Evolutionary conservation across 2,888 invertebrate species (phyloP), one percentile per base, ranked within the genome.

Genomic region (Agonopterix subpropinquella): DNA sequence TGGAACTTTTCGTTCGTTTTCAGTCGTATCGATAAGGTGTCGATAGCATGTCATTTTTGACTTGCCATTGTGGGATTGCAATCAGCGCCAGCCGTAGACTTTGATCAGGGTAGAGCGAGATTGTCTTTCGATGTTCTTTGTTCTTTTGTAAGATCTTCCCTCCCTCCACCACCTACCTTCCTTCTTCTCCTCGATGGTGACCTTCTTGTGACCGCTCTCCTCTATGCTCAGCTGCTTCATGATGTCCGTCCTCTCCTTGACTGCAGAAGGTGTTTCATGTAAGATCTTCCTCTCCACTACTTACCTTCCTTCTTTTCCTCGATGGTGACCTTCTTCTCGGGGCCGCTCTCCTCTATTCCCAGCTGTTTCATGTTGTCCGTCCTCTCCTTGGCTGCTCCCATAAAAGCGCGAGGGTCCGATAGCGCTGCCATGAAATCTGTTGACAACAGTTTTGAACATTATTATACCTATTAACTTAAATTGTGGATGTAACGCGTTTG

Each of bases 201-300:
- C 90, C 58, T 92, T 92, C 67, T 92, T 92, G 0, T 91, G 91
- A 0, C 90, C 91, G 45, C 91, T 91, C 67, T 95, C 95, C 75
- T 97, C 97, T 60, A 98, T 98, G 53, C 98, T 98, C 92, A 98
- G 93, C 43, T 96, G 96, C 67, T 96, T 95, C 94, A 98, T 96
- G 81, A 97, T 97, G 70, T 96, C 95, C 28, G 94, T 93, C 52
- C 96, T 91, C 67, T 96, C 96, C 62, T 95, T 94, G 51, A 96
- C 94, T 1, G 95, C 18, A 4, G 18, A 18, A 18, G 18, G 18
- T 4, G 4, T 18, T 18, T 18, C 18, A 18, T 18, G 18, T 18
- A 18, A 18, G 18, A 18, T 18, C 18, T 18, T 18, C 18, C 18
- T 18, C 18, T 18, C 18, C 18, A 18, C 2, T 3, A 18, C 18